These are phyloP conservation scores for Drosophila obscura DNA, from an alignment of 1,140 invertebrate species.

Conservation along the genomic window DNA sequence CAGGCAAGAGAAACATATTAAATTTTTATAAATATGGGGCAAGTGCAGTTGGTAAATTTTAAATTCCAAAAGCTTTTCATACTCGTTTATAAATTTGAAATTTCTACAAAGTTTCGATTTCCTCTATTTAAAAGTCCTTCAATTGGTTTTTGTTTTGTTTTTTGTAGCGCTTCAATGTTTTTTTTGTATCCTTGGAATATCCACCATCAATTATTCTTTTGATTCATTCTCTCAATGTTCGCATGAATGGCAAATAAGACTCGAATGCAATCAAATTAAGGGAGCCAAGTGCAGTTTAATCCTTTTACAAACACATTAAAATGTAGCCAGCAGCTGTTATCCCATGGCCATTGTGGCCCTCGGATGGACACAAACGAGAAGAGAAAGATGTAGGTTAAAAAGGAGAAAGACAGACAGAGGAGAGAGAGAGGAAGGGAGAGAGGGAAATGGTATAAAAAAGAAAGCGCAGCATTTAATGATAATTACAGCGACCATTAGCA, in stretches of 20 bases:
- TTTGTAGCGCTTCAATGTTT: neutral
- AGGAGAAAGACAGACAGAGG: slow-evolving; percentile 13
- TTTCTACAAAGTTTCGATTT: too few species aligned
- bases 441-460: slow-evolving; percentile 23
- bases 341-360: slow-evolving; percentile 29
- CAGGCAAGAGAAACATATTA: neutral
- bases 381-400: slow-evolving; percentile 14
- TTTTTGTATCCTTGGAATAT: neutral
- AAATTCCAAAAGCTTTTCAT: too few species aligned
- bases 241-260: slow-evolving; percentile 26
- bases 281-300: slow-evolving; percentile 53
- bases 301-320: slow-evolving; percentile 60
- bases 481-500: slow-evolving; percentile 75
- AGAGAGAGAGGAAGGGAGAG: neutral
- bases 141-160: too few species aligned
- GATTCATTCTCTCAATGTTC: too few species aligned
- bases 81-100: too few species aligned
- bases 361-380: neutral
- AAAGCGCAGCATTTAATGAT: slow-evolving; percentile 67
- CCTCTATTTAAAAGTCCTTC: too few species aligned
- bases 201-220: neutral
- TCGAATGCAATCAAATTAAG: slow-evolving; percentile 35
- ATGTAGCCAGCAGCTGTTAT: slow-evolving; percentile 51
- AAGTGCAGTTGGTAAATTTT: too few species aligned
- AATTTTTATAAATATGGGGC: slow-evolving; percentile 5